phyloP scores from a whole-genome alignment of 1,140 invertebrate species.

The Hypothenemus hampei region DNA sequence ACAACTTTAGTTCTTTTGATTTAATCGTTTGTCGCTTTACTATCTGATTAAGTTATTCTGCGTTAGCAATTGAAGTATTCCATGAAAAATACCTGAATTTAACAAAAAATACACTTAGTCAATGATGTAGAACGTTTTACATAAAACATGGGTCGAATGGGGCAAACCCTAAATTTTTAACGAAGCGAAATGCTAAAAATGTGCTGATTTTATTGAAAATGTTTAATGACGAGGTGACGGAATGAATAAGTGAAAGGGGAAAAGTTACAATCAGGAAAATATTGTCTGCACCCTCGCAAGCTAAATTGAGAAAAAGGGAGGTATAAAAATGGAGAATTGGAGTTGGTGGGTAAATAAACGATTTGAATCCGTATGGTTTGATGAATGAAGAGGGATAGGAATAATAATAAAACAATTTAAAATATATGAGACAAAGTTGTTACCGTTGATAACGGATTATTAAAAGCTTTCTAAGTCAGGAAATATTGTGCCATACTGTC shows the following conservation, averaged over 20 bases:
- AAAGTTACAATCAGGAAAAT: conserved; percentile 27
- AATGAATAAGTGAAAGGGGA: conserved; percentile 25
- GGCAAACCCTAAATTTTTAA: conserved; percentile 16
- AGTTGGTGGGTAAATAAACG: conserved; percentile 11
- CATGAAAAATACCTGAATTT: too few species aligned
- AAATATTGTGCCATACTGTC: background rate
- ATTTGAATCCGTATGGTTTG: conserved; percentile 17
- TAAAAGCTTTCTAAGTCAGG: background rate
- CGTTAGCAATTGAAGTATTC: too few species aligned
- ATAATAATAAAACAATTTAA: background rate
- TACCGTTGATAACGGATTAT: background rate
- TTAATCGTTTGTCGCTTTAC: conserved; percentile 24
- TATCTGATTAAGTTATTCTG: background rate
- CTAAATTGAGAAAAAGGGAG: conserved; percentile 19
- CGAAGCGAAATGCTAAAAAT: conserved; percentile 17
- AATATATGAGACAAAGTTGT: background rate
- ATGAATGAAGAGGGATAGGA: conserved; percentile 1
- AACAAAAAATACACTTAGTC: too few species aligned
- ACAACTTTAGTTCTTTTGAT: conserved; percentile 23
- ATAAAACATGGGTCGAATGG: conserved; percentile 15
- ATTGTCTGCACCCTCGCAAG: conserved; percentile 18
- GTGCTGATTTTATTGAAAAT: conserved; percentile 25
- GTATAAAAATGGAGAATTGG: conserved; percentile 11
- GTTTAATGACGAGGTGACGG: conserved; percentile 24
- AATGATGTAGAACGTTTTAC: conserved; percentile 8